Evolutionary conservation across 1,140 invertebrate species (phyloP).

Genomic region (Dysdera silvatica): DNA sequence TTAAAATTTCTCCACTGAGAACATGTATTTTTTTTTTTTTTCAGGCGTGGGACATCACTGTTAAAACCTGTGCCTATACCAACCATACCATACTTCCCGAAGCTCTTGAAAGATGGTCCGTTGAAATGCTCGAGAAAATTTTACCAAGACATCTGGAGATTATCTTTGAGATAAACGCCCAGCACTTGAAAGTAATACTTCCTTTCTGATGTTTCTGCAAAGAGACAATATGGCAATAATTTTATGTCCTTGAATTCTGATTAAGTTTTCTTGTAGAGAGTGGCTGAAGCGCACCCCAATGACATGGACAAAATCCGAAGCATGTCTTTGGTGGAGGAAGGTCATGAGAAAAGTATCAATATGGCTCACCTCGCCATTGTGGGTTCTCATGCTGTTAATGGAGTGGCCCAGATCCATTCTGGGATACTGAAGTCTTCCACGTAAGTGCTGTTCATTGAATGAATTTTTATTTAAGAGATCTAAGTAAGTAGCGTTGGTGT

Average conservation of each 20-base stretch:
- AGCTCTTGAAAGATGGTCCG: constrained; percentile 94
- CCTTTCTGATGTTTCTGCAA: background rate
- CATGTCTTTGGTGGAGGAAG: constrained; percentile 95
- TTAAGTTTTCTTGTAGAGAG: constrained; percentile 38
- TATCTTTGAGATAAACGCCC: constrained; percentile 92
- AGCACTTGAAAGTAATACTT: constrained; percentile 58
- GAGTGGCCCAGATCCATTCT: constrained; percentile 94
- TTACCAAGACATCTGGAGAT: constrained; percentile 94
- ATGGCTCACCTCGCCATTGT: constrained; percentile 98
- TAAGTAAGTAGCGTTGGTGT: too few relatives aligned
- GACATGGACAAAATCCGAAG: constrained; percentile 77
- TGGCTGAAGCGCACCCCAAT: constrained; percentile 68
- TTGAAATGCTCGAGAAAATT: constrained; percentile 75
- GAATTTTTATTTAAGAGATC: too few relatives aligned
- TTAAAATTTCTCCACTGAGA: too few relatives aligned
- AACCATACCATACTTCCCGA: constrained; percentile 98
- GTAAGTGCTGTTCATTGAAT: background rate
- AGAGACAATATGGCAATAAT: background rate
- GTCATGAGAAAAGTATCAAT: constrained; percentile 93
- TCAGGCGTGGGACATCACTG: constrained; percentile 84
- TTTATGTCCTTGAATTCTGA: background rate
- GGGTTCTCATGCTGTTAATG: constrained; percentile 95
- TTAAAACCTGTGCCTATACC: constrained; percentile 88
- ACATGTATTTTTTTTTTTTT: too few relatives aligned
- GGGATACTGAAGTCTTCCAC: constrained; percentile 84